Evolutionary conservation across 2,113 vertebrate genomes (phyloP).

Genomic region (Rynchops niger): DNA sequence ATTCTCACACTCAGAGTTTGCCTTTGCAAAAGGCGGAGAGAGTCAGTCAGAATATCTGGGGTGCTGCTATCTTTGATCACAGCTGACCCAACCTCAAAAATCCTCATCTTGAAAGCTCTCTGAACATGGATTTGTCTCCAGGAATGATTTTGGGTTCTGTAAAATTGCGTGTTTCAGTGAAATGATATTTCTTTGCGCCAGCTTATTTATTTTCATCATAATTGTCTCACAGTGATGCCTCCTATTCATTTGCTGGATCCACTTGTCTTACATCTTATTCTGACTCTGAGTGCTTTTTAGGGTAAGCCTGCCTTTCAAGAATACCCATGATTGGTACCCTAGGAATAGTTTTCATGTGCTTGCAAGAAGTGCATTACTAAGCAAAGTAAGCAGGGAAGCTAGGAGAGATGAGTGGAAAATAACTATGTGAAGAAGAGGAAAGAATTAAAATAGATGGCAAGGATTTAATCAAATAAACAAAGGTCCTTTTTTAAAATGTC

Average conservation of each 20-base stretch:
- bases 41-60: neutral
- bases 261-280: slow-evolving; percentile 42
- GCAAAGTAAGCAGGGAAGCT: neutral
- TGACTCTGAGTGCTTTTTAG: slow-evolving; percentile 25
- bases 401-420: neutral
- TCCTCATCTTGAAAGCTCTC: neutral
- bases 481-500: neutral
- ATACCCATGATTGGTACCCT: neutral
- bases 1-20: neutral
- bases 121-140: neutral
- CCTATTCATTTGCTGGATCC: slow-evolving; percentile 33
- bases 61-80: neutral
- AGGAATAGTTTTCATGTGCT: slow-evolving; percentile 7
- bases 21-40: neutral
- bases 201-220: slow-evolving; percentile 39
- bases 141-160: slow-evolving; percentile 22
- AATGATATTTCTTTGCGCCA: slow-evolving; percentile 10
- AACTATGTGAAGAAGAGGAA: neutral
- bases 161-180: slow-evolving; percentile 41
- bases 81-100: neutral
- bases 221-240: slow-evolving; percentile 9
- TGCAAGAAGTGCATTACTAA: slow-evolving; percentile 10
- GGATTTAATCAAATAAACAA: slow-evolving; percentile 47
- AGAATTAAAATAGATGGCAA: neutral
- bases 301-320: slow-evolving; percentile 24